A percentile compares a stretch with the other conserved stretches of the same genome.
These are phyloP conservation scores for Arctocebus calabarensis DNA, from an alignment of 2,797 vertebrate species.

Conservation along the genomic window DNA sequence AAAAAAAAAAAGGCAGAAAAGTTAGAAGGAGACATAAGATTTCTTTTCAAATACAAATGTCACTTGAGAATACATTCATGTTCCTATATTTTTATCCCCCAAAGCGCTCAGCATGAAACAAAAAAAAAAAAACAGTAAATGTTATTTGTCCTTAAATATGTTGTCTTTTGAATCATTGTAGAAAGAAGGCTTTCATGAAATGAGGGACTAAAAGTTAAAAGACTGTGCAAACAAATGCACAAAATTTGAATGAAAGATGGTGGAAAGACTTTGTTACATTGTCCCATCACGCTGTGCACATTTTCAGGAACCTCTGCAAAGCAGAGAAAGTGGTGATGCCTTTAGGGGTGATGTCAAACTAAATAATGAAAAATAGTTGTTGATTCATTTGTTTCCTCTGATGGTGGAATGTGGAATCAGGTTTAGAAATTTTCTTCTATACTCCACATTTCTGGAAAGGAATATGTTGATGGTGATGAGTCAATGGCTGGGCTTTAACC, in stretches of 20 bases:
- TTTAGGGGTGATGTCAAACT: conserved; percentile 32
- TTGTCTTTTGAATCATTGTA: conserved; percentile 29
- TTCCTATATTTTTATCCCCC: not conserved
- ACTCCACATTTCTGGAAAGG: conserved; percentile 52
- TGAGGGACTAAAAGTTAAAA: conserved; percentile 44
- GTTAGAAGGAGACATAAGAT: not conserved
- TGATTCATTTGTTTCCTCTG: not conserved
- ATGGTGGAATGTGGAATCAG: conserved; percentile 47
- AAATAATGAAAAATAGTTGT: conserved; percentile 67
- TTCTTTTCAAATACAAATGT: conserved; percentile 57
- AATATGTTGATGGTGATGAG: not conserved
- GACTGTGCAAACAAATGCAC: conserved; percentile 68
- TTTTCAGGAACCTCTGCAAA: conserved; percentile 24
- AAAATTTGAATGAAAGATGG: not conserved
- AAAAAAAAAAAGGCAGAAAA: not conserved
- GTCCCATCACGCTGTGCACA: not conserved
- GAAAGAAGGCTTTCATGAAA: conserved; percentile 30
- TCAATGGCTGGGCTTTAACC: conserved; percentile 53
- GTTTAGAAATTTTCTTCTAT: conserved; percentile 24
- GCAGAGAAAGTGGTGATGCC: conserved; percentile 21
- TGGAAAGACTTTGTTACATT: conserved; percentile 48
- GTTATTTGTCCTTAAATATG: conserved; percentile 1
- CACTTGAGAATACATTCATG: conserved; percentile 23
- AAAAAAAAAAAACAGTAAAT: conserved; percentile 11
- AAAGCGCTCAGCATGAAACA: not conserved